Base-by-base conservation (phyloP, 2,888 invertebrate genomes). In the Cheilosia vulpina region DNA sequence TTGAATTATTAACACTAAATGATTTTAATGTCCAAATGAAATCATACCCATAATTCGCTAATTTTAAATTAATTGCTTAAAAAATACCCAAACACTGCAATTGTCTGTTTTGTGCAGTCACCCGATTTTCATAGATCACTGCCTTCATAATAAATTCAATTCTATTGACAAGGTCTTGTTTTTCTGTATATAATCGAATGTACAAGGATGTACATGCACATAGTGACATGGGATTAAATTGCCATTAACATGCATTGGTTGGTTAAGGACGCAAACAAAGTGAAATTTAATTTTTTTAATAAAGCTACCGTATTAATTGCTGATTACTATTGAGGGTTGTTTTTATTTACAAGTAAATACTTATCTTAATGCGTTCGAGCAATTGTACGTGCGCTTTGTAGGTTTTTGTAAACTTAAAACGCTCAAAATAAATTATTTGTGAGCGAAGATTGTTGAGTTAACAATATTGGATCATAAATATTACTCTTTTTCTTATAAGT, bases 21-120 rank as follows among this genome's bases (percentile, higher is more conserved):
- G 58, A 21, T 43, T 58, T 41, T n/a, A 43, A 21, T 41, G 2
- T 58, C 7, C 58, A 41, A 41, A 24, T 41, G 41, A 58, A 21
- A 41, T 19, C 21, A 58, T 11, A 45, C 6, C 27, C 11, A 45
- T 60, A 52, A 50, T 65, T 13, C 38, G 38, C 13, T 38, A 52
- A 65, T 65, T 65, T 38, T 34, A 52, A 50, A 52, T n/a, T 19
- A 47, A 63, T 45, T 19, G n/a, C 19, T 15, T 65, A 52, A 65
- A 50, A 50, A 38, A 65, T 52, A 21, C 34, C 9, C 38, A 47
- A 24, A 17, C 19, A 57, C 58, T 50, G 53, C 45, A 62, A 62
- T 63, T 82, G 52, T 73, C 55, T 82, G 53, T 82, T 71, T 58
- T 82, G 69, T 82, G 81, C 65, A 60, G 58, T 24, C 65, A 65